Percentiles rank a stretch among this genome's conserved stretches.
Evolutionary conservation across 1,140 invertebrate species (phyloP).

Genomic region (Medauroidea extradentata): DNA sequence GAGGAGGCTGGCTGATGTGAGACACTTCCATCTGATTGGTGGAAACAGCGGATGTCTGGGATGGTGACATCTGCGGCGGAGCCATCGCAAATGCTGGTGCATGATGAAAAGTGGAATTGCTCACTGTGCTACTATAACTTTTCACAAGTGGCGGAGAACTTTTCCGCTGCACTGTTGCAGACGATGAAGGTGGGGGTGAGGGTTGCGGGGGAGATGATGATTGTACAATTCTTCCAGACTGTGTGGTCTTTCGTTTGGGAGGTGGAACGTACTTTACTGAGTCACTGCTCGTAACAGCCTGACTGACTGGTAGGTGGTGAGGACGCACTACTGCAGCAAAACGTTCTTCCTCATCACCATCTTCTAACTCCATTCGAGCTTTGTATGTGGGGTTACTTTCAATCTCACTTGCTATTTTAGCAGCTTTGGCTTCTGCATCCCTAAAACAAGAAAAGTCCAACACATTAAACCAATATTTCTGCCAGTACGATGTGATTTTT

Average conservation of each 20-base stretch:
- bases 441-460: slow-evolving; percentile 34
- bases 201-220: slow-evolving; percentile 48
- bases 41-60: background rate
- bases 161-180: too few species aligned
- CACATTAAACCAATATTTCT: slow-evolving; percentile 5
- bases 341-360: slow-evolving; percentile 85
- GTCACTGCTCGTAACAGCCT: background rate
- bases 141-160: too few species aligned
- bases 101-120: too few species aligned
- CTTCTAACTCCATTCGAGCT: slow-evolving; percentile 78
- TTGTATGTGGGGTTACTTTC: slow-evolving; percentile 77
- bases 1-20: background rate
- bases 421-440: slow-evolving; percentile 76
- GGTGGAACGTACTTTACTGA: slow-evolving; percentile 69
- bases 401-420: slow-evolving; percentile 84
- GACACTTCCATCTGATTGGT: slow-evolving; percentile 16
- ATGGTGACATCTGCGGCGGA: background rate
- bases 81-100: background rate
- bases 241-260: slow-evolving; percentile 65
- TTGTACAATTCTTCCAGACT: slow-evolving; percentile 50
- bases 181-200: too few species aligned
- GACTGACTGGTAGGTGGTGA: background rate
- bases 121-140: too few species aligned
- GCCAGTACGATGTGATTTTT: background rate
- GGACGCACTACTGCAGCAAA: slow-evolving; percentile 69